A percentile compares a stretch with the other conserved stretches of the same genome.
These are phyloP conservation scores for Battus philenor DNA, from an alignment of 1,140 invertebrate genomes.

Conservation along the genomic window DNA sequence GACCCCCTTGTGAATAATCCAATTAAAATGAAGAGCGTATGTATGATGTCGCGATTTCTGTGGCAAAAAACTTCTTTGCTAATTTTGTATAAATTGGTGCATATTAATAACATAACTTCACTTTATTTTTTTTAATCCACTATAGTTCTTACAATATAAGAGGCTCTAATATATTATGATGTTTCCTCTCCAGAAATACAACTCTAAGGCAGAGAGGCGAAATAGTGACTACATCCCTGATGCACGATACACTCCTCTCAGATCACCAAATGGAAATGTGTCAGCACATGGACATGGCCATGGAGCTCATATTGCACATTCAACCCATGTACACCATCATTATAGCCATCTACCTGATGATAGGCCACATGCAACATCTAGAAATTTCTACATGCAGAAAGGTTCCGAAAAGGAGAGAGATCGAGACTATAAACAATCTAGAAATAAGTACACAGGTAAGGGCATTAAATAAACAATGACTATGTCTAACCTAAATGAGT, in stretches of 20 bases:
- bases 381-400: constrained; percentile 87
- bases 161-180: no score
- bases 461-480: no score
- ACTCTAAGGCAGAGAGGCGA: constrained; percentile 62
- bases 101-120: no score
- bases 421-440: constrained; percentile 91
- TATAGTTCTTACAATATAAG: no score
- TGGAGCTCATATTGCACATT: constrained; percentile 81
- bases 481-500: no score
- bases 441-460: constrained; percentile 82
- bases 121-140: no score
- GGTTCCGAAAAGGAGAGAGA: constrained; percentile 92
- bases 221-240: constrained; percentile 75
- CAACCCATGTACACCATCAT: constrained; percentile 79
- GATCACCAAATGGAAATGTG: constrained; percentile 68
- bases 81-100: no score
- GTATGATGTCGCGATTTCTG: no score
- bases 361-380: constrained; percentile 75
- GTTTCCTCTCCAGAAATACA: constrained; percentile 72
- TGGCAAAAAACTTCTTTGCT: no score
- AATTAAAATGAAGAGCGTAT: not conserved
- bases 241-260: constrained; percentile 57
- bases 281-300: constrained; percentile 76
- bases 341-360: constrained; percentile 84
- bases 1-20: constrained; percentile 1